phyloP scores from a whole-genome alignment of 2,797 vertebrate genomes.

The Betta splendens region DNA sequence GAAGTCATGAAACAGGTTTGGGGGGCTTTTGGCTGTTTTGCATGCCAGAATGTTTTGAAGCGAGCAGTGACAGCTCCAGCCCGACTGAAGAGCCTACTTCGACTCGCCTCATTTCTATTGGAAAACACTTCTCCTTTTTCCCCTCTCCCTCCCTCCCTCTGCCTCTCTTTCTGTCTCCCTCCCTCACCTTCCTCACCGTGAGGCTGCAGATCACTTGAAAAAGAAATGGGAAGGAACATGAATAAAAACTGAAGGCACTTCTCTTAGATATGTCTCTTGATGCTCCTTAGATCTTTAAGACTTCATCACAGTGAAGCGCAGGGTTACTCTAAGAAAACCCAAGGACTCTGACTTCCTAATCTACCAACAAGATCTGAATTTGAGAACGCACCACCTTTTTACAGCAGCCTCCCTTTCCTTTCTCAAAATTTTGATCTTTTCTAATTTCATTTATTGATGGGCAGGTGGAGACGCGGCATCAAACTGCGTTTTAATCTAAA shows the following conservation, averaged over 20 bases:
- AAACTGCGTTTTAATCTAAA: constrained; percentile 28
- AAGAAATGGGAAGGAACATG: constrained; percentile 73
- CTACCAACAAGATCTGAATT: constrained; percentile 63
- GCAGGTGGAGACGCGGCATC: constrained; percentile 39
- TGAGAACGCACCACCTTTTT: constrained; percentile 52
- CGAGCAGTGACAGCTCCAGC: constrained; percentile 76
- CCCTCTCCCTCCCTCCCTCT: constrained; percentile 31
- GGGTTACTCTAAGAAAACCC: constrained; percentile 69
- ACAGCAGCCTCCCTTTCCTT: constrained; percentile 20
- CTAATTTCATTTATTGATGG: constrained; percentile 52
- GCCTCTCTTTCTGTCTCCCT: constrained; percentile 24
- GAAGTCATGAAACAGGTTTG: constrained; percentile 65
- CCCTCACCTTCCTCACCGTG: constrained; percentile 57
- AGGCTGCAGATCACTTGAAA: constrained; percentile 76
- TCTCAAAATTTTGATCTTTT: constrained; percentile 29
- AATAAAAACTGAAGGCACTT: constrained; percentile 81
- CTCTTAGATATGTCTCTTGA: constrained; percentile 82
- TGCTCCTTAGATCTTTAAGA: constrained; percentile 81
- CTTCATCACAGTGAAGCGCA: constrained; percentile 75
- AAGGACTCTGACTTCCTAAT: constrained; percentile 71
- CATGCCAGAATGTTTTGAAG: constrained; percentile 79
- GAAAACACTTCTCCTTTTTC: constrained; percentile 70
- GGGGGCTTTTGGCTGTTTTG: constrained; percentile 68
- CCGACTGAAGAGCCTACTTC: constrained; percentile 62
- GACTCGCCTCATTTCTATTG: constrained; percentile 74